phyloP scores from a whole-genome alignment of 2,113 vertebrate genomes.

The Pangasianodon hypophthalmus region DNA sequence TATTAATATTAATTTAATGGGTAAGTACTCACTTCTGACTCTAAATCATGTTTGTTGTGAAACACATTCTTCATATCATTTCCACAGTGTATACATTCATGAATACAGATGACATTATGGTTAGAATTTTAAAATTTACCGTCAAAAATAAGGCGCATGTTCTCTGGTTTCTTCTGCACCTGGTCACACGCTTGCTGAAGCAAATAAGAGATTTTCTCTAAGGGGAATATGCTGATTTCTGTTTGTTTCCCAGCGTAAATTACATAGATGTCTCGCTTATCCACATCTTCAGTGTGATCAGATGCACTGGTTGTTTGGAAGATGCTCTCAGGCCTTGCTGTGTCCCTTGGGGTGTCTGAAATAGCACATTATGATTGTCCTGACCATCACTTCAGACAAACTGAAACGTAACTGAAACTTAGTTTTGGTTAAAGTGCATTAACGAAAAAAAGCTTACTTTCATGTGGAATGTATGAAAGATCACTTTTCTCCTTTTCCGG shows the following conservation, averaged over 20 bases:
- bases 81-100: neutral
- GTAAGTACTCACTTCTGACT: neutral
- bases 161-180: conserved; percentile 36
- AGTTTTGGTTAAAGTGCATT: neutral
- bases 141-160: conserved; percentile 40
- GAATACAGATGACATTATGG: too few relatives aligned
- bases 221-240: conserved; percentile 34
- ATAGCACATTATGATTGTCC: neutral
- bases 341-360: neutral
- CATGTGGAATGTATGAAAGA: neutral
- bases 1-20: neutral
- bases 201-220: conserved; percentile 36
- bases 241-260: neutral
- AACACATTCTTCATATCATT: neutral
- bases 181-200: conserved; percentile 20
- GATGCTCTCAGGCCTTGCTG: neutral
- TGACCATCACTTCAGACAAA: neutral
- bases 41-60: neutral
- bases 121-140: conserved; percentile 42
- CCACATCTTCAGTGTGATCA: conserved; percentile 15
- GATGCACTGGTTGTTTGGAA: too few relatives aligned
- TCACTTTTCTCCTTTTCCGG: neutral
- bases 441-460: neutral
- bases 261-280: conserved; percentile 43
- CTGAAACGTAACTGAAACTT: too few relatives aligned